Evolutionary conservation across 2,113 vertebrate species (phyloP).

Genomic region (Sterna hirundo): DNA sequence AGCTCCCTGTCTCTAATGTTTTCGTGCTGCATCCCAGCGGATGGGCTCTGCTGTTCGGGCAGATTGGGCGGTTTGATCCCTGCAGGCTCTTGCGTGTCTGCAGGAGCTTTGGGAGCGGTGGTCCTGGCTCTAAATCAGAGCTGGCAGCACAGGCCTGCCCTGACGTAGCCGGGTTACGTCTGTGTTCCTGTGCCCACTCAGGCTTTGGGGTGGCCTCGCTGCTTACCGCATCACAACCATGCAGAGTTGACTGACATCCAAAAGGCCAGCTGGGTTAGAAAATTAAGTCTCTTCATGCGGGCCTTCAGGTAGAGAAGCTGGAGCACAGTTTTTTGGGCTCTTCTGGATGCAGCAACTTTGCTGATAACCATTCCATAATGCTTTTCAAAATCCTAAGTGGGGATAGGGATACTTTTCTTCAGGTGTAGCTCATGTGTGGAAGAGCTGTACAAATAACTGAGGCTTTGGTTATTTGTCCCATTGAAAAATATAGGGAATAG

Average conservation of each 20-base stretch:
- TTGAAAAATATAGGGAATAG: not conserved
- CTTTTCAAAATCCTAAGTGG: not conserved
- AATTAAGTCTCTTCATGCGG: not conserved
- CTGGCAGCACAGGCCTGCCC: not conserved
- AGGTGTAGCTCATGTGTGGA: not conserved
- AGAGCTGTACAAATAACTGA: not conserved
- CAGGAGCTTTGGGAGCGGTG: not conserved
- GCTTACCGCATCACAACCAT: not conserved
- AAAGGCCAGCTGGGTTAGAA: not conserved
- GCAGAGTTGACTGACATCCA: not conserved
- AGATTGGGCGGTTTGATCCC: not conserved
- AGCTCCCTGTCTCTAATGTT: not conserved
- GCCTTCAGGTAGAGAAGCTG: not conserved
- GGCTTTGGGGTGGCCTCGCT: not conserved
- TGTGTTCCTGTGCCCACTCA: rapidly evolving
- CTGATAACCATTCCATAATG: not conserved
- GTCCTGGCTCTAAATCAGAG: not conserved
- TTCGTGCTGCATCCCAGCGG: not conserved
- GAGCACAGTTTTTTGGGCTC: not conserved
- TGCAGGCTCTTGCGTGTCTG: not conserved
- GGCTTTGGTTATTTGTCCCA: not conserved
- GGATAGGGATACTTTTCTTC: not conserved
- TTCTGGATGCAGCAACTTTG: not conserved
- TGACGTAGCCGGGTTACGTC: rapidly evolving
- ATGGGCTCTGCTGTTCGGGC: not conserved